phyloP scores from a whole-genome alignment of 2,797 vertebrate genomes.

The Pempheris klunzingeri region DNA sequence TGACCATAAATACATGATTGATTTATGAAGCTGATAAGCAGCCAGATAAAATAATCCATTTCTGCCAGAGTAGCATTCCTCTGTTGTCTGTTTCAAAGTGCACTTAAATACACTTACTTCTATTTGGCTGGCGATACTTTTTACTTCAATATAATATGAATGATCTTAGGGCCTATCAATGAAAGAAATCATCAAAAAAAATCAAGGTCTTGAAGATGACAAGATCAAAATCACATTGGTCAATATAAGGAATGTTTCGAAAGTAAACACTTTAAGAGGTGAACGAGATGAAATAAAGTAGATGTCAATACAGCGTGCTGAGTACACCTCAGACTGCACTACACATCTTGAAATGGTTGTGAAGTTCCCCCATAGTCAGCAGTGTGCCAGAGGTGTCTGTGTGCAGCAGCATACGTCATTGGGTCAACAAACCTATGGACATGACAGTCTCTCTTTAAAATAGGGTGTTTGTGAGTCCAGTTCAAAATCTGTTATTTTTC shows the following conservation, averaged over 20 bases:
- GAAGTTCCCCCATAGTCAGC: constrained; percentile 57
- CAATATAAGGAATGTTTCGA: constrained; percentile 12
- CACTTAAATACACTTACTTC: neutral
- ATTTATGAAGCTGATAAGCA: constrained; percentile 62
- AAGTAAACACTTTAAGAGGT: constrained; percentile 28
- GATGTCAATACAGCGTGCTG: constrained; percentile 34
- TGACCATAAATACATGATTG: constrained; percentile 56
- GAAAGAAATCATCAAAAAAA: constrained; percentile 24
- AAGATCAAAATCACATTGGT: constrained; percentile 4
- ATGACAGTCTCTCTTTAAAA: constrained; percentile 40
- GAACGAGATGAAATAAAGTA: constrained; percentile 34
- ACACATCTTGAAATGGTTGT: constrained; percentile 65
- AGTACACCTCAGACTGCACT: constrained; percentile 22
- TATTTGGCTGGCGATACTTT: neutral
- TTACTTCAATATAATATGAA: neutral
- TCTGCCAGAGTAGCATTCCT: constrained; percentile 7
- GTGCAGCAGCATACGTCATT: constrained; percentile 29
- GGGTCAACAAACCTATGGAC: constrained; percentile 41
- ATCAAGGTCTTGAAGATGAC: neutral
- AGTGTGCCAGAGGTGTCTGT: constrained; percentile 45
- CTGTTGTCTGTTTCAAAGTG: constrained; percentile 29
- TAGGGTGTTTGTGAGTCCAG: constrained; percentile 43
- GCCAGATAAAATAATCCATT: constrained; percentile 35
- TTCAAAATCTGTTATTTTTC: constrained; percentile 41
- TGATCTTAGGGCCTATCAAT: neutral